Evolutionary conservation across 1,140 invertebrate species (phyloP).

Genomic region (Vanessa tameamea): DNA sequence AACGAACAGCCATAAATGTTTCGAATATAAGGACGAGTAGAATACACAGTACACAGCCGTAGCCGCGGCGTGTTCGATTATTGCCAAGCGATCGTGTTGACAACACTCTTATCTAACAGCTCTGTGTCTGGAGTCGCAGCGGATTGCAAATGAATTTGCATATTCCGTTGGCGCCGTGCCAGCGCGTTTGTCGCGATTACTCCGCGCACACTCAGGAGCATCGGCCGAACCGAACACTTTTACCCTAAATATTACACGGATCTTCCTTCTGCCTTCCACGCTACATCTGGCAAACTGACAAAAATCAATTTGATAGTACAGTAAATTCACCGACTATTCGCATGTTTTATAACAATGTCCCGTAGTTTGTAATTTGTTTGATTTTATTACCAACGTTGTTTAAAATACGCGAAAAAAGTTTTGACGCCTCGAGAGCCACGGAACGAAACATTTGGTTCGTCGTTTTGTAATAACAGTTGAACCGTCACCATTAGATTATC

Average conservation of each 20-base stretch:
- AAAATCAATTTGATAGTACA: constrained; percentile 26
- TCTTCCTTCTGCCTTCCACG: constrained; percentile 24
- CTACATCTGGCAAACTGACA: constrained; percentile 33
- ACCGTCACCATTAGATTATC: neutral
- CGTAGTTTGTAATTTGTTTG: neutral
- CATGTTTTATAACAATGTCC: constrained; percentile 6
- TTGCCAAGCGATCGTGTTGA: constrained; percentile 51
- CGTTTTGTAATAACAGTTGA: no score
- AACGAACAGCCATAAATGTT: neutral
- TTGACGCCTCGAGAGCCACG: no score
- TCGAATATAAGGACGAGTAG: neutral
- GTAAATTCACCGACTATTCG: constrained; percentile 18
- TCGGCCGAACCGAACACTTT: constrained; percentile 40
- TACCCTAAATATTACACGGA: constrained; percentile 34
- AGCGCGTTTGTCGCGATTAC: constrained; percentile 45
- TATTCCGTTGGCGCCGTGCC: constrained; percentile 57
- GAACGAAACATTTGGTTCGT: no score
- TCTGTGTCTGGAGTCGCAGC: constrained; percentile 49
- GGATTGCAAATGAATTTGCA: constrained; percentile 69
- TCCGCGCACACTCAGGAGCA: constrained; percentile 38
- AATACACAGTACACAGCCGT: constrained; percentile 25
- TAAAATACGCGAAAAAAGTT: neutral
- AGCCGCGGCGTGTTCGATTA: constrained; percentile 18
- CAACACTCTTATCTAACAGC: constrained; percentile 50
- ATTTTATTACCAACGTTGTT: neutral